phyloP scores from a whole-genome alignment of 2,113 vertebrate genomes.

The Zingel zingel region DNA sequence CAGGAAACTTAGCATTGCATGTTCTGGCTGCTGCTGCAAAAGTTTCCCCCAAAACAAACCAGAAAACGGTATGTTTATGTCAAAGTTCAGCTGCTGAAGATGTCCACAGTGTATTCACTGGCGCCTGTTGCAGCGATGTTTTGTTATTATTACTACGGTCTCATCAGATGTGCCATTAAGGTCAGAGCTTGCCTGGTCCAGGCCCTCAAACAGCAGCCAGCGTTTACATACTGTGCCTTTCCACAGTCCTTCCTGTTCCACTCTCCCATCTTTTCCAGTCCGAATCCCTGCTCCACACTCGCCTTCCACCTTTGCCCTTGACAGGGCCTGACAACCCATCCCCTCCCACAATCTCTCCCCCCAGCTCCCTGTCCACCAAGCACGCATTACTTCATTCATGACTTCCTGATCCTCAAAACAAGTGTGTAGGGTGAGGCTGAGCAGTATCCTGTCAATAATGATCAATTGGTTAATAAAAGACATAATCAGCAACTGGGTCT shows the following conservation, averaged over 20 bases:
- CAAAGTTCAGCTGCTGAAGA: slow-evolving; percentile 65
- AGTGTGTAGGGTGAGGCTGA: slow-evolving; percentile 32
- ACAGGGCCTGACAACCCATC: slow-evolving; percentile 16
- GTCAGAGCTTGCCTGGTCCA: slow-evolving; percentile 66
- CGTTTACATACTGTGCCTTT: slow-evolving; percentile 70
- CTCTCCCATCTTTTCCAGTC: slow-evolving; percentile 79
- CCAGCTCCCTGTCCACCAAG: slow-evolving; percentile 44
- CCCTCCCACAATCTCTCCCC: slow-evolving; percentile 22
- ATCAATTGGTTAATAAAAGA: background rate
- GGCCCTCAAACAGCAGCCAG: slow-evolving; percentile 40
- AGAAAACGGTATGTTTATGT: slow-evolving; percentile 50
- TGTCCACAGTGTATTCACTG: slow-evolving; percentile 67
- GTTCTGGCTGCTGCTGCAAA: slow-evolving; percentile 25
- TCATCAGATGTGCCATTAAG: slow-evolving; percentile 76
- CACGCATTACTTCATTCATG: slow-evolving; percentile 66
- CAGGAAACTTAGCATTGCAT: slow-evolving; percentile 32
- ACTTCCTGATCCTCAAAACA: slow-evolving; percentile 68
- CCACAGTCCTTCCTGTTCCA: slow-evolving; percentile 81
- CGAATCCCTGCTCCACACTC: slow-evolving; percentile 45
- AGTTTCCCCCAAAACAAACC: slow-evolving; percentile 48
- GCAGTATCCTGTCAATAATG: slow-evolving; percentile 32
- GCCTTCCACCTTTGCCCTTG: slow-evolving; percentile 65
- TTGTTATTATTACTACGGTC: slow-evolving; percentile 76
- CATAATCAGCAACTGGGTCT: background rate
- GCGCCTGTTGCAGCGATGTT: slow-evolving; percentile 54